phyloP scores from a whole-genome alignment of 2,113 vertebrate genomes.

The Dicentrarchus labrax region DNA sequence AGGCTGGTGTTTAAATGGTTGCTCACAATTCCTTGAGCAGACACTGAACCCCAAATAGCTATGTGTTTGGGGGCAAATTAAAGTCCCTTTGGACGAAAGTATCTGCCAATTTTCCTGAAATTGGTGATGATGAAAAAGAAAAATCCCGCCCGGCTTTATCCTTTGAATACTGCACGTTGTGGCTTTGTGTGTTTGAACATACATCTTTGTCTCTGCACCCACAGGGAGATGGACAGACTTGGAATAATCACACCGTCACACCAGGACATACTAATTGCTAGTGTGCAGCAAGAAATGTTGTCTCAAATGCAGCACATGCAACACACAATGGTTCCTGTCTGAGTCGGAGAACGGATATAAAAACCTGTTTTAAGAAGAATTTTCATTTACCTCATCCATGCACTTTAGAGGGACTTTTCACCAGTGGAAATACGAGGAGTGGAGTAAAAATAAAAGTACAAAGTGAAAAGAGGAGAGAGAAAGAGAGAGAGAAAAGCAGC shows the following conservation, averaged over 20 bases:
- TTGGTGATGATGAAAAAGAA: neutral
- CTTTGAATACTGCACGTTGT: slow-evolving; percentile 15
- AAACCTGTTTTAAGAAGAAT: slow-evolving; percentile 80
- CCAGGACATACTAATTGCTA: slow-evolving; percentile 95
- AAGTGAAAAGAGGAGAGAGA: slow-evolving; percentile 27
- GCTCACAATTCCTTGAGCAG: slow-evolving; percentile 7
- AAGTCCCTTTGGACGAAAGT: neutral
- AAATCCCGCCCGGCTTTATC: neutral
- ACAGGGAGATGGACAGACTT: slow-evolving; percentile 93
- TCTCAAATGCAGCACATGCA: slow-evolving; percentile 98
- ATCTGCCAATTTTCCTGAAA: neutral
- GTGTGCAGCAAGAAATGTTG: slow-evolving; percentile 94
- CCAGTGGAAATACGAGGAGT: slow-evolving; percentile 64
- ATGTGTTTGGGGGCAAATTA: neutral
- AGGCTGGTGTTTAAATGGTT: slow-evolving; percentile 4
- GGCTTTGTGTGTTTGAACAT: slow-evolving; percentile 18
- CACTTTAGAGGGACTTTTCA: slow-evolving; percentile 94
- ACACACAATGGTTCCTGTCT: slow-evolving; percentile 98
- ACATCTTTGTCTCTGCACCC: slow-evolving; percentile 46
- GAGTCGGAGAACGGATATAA: slow-evolving; percentile 85
- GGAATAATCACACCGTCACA: slow-evolving; percentile 91
- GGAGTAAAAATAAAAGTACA: slow-evolving; percentile 25
- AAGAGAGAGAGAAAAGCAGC: slow-evolving; percentile 61
- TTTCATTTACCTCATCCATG: slow-evolving; percentile 99
- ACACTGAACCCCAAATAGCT: slow-evolving; percentile 19